Evolutionary conservation across 2,797 vertebrate species (phyloP).

Genomic region (Sphenopsis melanotis): DNA sequence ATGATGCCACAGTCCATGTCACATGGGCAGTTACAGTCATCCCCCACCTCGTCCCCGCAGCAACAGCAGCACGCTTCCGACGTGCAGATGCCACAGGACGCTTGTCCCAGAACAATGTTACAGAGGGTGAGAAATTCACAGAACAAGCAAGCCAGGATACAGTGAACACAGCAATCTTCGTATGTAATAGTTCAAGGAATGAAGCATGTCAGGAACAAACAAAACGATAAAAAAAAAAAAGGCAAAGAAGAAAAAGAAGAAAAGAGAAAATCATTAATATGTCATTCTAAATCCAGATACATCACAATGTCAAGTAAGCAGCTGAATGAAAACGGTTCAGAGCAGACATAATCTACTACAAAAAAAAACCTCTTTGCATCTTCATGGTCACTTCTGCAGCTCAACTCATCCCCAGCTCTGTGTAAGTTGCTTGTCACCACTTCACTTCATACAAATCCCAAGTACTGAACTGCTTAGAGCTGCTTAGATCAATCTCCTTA

Average conservation of each 20-base stretch:
- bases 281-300: not conserved
- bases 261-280: not conserved
- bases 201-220: not conserved
- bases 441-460: not conserved
- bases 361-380: not conserved
- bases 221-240: not conserved
- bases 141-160: constrained; percentile 97
- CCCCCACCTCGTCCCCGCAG: constrained; percentile 89
- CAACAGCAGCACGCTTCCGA: constrained; percentile 92
- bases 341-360: not conserved
- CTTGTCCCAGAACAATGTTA: constrained; percentile 93
- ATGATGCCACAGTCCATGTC: constrained; percentile 98
- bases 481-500: not conserved
- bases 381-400: not conserved
- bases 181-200: not conserved
- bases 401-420: not conserved
- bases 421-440: not conserved
- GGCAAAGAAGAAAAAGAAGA: not conserved
- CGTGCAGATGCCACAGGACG: constrained; percentile 88
- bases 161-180: constrained; percentile 97
- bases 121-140: constrained; percentile 96
- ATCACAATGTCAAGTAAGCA: not conserved
- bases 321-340: not conserved
- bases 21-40: constrained; percentile 94
- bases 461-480: not conserved